These are phyloP conservation scores for Diadophis punctatus DNA, from an alignment of 2,113 vertebrate species.

Conservation along the genomic window DNA sequence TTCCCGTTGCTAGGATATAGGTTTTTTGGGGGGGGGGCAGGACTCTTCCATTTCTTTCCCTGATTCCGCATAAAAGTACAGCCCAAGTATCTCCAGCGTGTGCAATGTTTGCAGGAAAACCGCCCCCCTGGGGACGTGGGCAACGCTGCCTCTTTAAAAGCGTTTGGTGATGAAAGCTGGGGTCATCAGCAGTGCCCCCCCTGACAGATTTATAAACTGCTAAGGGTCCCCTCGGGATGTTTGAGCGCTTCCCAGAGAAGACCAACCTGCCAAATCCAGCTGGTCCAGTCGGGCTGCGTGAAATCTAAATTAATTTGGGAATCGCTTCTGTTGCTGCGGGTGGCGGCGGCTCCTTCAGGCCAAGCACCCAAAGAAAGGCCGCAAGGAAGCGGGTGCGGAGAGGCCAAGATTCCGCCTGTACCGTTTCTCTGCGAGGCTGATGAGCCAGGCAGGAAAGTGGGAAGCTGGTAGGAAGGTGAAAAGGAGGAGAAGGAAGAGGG, in stretches of 20 bases:
- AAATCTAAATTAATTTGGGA: slow-evolving; percentile 69
- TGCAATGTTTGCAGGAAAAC: background rate
- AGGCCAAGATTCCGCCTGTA: background rate
- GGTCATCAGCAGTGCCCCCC: slow-evolving; percentile 51
- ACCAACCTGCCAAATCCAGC: slow-evolving; percentile 58
- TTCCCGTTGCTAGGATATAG: background rate
- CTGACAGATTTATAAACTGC: slow-evolving; percentile 89
- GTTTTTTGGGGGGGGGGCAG: background rate
- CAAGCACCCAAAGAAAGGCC: background rate
- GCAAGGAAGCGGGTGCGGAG: rapidly evolving
- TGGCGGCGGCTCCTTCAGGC: background rate
- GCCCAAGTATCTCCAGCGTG: background rate
- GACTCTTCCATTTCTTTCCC: background rate
- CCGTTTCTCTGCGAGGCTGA: background rate
- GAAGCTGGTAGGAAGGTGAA: background rate
- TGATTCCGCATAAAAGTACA: slow-evolving; percentile 28
- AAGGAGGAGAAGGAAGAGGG: background rate
- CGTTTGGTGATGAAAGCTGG: slow-evolving; percentile 35
- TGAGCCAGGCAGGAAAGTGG: background rate
- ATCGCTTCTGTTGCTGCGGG: slow-evolving; percentile 35
- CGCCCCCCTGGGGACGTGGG: background rate
- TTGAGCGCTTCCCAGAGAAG: slow-evolving; percentile 59
- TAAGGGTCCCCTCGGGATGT: slow-evolving; percentile 79
- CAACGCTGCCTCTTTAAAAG: slow-evolving; percentile 27
- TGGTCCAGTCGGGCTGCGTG: slow-evolving; percentile 53